Base-by-base conservation (phyloP, 2,797 vertebrate species). In the Macrochelys suwanniensis region DNA sequence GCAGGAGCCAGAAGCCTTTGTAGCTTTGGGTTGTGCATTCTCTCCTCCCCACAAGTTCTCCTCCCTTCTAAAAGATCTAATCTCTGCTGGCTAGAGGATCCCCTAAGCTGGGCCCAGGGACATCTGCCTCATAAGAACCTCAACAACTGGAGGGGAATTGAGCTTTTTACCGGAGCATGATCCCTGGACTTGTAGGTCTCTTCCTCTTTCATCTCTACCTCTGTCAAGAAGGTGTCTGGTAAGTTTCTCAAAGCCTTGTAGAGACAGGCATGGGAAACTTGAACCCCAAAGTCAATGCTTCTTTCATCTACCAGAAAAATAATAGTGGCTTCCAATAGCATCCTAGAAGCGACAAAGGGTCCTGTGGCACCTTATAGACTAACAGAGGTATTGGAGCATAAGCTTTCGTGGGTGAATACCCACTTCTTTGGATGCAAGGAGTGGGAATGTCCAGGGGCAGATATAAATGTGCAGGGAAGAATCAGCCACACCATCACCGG, bases 11-110 rank as follows among this genome's bases (percentile, higher is more conserved):
- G 16, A 33, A 65, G 17, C 33, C 25, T 85, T 86, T 80, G 74
- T 45, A 84, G 8, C n/a, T 74, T 87, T n/a, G 13, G n/a, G n/a
- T 65, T 65, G 37, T 42, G 37, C 37, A 42, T 42, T 42, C 37
- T 42, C 37, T 42, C 37, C 37, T 42, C 37, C 37, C 37, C 37
- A 42, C 37, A 42, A 42, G 4, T 1, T 80, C 61, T 77, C 87
- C 42, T 84, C 12, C 8, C 4, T 3, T 80, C 0, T 1, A 0
- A 28, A 31, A 59, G 57, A 6, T 56, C 83, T 87, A 5, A 37
- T 37, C 10, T 54, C 1, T 50, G 28, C 15, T 82, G 12, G 87
- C n/a, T 17, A 49, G 56, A 56, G 79, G 84, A 59, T 28, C 86
- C 8, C 10, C 16, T 89, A 65, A 68, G 61, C 16, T 68, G 33